A percentile compares a stretch with the other conserved stretches of the same genome.
phyloP scores from a whole-genome alignment of 2,888 invertebrate species.

The Zygothrica quintamaculata region DNA sequence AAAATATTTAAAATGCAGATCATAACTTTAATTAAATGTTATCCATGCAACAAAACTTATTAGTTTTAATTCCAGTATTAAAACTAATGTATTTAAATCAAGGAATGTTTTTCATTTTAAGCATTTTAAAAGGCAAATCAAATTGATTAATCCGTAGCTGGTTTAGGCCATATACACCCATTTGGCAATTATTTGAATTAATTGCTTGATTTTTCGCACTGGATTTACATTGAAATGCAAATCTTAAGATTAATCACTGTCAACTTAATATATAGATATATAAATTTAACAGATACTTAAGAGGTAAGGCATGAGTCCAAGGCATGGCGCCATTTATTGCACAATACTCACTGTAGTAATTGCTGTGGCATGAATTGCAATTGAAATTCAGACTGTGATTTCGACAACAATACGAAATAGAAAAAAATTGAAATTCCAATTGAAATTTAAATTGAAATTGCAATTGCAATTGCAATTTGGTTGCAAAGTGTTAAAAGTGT shows the following conservation, averaged over 20 bases:
- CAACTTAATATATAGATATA: conserved; percentile 58
- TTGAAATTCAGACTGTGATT: conserved; percentile 39
- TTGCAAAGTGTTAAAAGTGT: conserved; percentile 43
- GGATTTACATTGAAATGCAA: conserved; percentile 57
- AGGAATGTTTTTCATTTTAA: no score
- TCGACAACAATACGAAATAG: no score
- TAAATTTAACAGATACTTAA: conserved; percentile 68
- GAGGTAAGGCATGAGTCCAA: conserved; percentile 53
- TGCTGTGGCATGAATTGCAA: conserved; percentile 65
- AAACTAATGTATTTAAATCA: no score
- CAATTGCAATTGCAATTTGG: not conserved
- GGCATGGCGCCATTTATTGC: conserved; percentile 70
- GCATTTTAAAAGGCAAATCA: no score
- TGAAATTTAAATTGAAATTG: conserved; percentile 30
- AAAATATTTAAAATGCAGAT: no score
- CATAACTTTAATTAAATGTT: no score
- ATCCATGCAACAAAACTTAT: no score
- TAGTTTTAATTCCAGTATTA: no score
- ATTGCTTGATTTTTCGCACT: conserved; percentile 47
- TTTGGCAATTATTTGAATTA: conserved; percentile 46
- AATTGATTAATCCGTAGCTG: no score
- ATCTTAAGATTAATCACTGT: conserved; percentile 76
- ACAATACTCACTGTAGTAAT: conserved; percentile 68
- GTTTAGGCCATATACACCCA: no score
- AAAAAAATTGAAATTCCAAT: conserved; percentile 37